Percentiles rank a stretch among this genome's conserved stretches.
These are phyloP conservation scores for Anguilla marmorata DNA, from an alignment of 2,797 vertebrate genomes.

Conservation along the genomic window DNA sequence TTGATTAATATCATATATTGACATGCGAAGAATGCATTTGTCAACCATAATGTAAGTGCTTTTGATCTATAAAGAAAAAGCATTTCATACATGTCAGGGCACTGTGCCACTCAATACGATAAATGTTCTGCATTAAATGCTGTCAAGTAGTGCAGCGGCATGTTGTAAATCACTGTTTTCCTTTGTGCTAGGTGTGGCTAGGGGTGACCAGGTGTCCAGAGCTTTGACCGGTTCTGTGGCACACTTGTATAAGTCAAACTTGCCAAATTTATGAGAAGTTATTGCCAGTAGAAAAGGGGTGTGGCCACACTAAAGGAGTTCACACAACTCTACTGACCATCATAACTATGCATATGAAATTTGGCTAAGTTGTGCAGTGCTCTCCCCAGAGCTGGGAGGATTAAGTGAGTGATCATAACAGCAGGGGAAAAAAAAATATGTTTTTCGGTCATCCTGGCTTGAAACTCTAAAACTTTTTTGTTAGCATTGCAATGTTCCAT, in stretches of 20 bases:
- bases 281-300: not conserved
- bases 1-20: not conserved
- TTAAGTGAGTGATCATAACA: not conserved
- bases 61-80: not conserved
- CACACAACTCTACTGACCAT: not conserved
- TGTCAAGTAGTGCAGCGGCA: not conserved
- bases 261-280: not conserved
- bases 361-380: not conserved
- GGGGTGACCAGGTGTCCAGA: not conserved
- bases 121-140: not conserved
- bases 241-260: not conserved
- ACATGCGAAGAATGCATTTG: not conserved
- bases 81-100: not conserved
- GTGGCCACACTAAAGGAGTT: not conserved
- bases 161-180: not conserved
- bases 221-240: not conserved
- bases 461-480: not conserved
- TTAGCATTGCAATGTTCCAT: not conserved
- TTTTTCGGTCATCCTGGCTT: not conserved
- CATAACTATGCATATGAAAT: not conserved
- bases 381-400: not conserved
- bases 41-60: not conserved
- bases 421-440: not conserved
- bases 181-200: not conserved
- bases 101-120: not conserved